Percentiles rank a stretch among this genome's conserved stretches.
Conservation (phyloP, 2,113 vertebrate genomes). For the Mesembrinibis cayennensis region DNA sequence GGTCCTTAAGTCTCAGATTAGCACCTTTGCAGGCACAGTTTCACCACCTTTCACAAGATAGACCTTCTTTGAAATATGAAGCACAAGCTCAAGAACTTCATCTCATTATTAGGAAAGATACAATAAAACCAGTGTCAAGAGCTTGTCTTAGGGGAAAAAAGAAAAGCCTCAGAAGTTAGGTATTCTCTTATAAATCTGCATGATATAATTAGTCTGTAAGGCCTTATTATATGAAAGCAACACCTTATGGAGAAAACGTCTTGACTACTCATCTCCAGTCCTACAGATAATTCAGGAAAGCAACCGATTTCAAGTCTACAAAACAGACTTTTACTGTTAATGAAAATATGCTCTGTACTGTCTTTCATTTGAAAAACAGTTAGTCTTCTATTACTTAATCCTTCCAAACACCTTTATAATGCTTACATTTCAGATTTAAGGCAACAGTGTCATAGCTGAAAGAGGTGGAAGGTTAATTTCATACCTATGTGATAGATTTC, state of each 20-base stretch:
- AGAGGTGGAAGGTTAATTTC: constrained; percentile 19
- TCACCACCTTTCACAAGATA: not conserved
- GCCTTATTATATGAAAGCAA: not conserved
- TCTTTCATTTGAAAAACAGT: not conserved
- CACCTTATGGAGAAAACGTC: not conserved
- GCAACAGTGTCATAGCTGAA: not conserved
- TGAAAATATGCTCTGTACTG: not conserved
- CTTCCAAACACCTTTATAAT: not conserved
- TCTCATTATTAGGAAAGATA: not conserved
- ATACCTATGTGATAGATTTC: constrained; percentile 98
- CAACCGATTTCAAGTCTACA: not conserved
- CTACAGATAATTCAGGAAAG: not conserved
- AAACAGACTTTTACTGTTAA: not conserved
- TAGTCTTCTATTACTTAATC: not conserved
- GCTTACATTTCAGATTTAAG: not conserved
- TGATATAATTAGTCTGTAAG: not conserved
- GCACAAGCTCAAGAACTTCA: not conserved
- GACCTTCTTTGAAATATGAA: not conserved
- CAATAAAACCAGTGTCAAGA: not conserved
- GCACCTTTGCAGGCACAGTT: not conserved
- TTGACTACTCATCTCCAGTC: not conserved
- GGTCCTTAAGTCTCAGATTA: not conserved
- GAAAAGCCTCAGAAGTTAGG: not conserved
- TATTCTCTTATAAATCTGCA: not conserved
- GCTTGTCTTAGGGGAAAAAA: not conserved